Percentiles rank a stretch among this genome's conserved stretches.
Evolutionary conservation across 2,113 vertebrate species (phyloP).

Genomic region (Passer montanus): DNA sequence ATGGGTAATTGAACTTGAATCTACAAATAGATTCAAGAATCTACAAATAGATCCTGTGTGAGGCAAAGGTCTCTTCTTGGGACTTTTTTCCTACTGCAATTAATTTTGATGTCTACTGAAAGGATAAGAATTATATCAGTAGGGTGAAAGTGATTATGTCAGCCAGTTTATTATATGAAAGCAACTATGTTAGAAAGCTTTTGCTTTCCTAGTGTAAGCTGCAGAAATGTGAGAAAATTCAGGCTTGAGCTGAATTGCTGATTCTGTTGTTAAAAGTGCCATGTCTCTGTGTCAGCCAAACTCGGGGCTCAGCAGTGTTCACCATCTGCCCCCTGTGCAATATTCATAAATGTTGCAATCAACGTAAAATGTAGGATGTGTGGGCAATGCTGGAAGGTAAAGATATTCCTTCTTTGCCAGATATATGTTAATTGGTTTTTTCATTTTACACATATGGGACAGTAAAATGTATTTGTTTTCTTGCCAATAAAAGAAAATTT

Average conservation of each 20-base stretch:
- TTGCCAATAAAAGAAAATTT: constrained; percentile 30
- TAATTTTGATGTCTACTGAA: background rate
- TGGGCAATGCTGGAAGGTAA: constrained; percentile 34
- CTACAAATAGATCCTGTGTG: background rate
- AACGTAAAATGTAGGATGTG: constrained; percentile 5
- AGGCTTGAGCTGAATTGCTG: background rate
- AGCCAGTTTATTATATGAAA: background rate
- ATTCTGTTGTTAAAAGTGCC: background rate
- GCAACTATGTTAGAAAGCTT: background rate
- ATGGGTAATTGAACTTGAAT: background rate
- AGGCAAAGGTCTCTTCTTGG: background rate
- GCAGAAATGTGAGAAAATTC: background rate
- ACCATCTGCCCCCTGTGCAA: background rate
- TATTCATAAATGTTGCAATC: constrained; percentile 20
- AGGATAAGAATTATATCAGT: background rate
- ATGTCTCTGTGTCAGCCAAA: background rate
- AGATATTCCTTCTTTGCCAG: constrained; percentile 13
- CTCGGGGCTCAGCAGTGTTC: background rate
- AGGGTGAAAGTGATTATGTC: background rate
- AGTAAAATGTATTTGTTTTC: constrained; percentile 15
- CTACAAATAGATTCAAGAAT: background rate
- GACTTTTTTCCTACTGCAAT: background rate
- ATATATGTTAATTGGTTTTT: constrained; percentile 22
- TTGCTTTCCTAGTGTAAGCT: background rate
- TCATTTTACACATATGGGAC: constrained; percentile 13